These are phyloP conservation scores for Strigamia transsilvanica DNA, from an alignment of 2,888 invertebrate species.

Conservation along the genomic window DNA sequence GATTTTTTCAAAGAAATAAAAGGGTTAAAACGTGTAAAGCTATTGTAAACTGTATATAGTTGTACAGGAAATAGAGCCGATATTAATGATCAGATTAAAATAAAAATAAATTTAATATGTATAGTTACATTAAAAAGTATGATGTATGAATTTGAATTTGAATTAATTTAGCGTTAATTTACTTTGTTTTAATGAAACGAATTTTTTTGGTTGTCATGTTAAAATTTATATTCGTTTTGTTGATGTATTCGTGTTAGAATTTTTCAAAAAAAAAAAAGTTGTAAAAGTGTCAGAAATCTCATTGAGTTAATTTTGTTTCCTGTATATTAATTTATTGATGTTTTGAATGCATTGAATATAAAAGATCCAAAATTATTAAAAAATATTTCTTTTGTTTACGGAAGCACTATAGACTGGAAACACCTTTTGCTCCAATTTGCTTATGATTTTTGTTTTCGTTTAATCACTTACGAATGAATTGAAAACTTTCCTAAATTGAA, in stretches of 20 bases:
- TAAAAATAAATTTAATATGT: constrained; percentile 17
- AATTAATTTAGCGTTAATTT: background rate
- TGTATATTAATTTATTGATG: constrained; percentile 17
- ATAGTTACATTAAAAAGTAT: constrained; percentile 23
- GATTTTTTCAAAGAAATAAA: background rate
- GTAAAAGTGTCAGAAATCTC: background rate
- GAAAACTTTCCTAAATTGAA: constrained; percentile 8
- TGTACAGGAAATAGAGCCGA: constrained; percentile 43
- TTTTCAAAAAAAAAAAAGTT: background rate
- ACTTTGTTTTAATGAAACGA: constrained; percentile 3
- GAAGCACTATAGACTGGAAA: background rate
- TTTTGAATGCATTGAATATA: background rate
- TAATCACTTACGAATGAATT: background rate
- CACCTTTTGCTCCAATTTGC: background rate
- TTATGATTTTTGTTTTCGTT: background rate
- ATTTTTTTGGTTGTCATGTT: background rate
- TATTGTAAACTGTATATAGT: constrained; percentile 47
- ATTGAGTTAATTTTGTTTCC: background rate
- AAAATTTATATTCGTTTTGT: constrained; percentile 14
- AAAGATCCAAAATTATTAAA: background rate
- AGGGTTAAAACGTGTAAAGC: constrained; percentile 1
- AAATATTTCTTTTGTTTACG: background rate
- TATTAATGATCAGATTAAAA: constrained; percentile 36
- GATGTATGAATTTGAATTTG: constrained; percentile 2
- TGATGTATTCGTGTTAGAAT: constrained; percentile 3